Conservation (phyloP, 2,888 invertebrate species). For the Scaptomyza polygonia region DNA sequence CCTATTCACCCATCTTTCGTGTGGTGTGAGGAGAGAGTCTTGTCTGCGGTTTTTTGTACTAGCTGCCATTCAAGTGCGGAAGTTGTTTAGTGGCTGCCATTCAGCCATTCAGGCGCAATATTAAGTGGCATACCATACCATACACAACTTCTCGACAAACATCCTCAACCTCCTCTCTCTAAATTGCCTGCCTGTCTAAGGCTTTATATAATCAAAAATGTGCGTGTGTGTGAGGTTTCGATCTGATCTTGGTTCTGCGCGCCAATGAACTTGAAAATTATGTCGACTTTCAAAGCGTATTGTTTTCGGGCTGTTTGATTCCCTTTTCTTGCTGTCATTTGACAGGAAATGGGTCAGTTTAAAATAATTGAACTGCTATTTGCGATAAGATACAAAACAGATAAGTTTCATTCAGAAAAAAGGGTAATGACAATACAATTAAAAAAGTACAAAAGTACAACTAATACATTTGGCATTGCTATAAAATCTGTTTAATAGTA, state of each 20-base stretch:
- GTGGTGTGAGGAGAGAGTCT: slow-evolving; percentile 13
- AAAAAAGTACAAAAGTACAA: not conserved
- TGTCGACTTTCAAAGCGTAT: slow-evolving; percentile 18
- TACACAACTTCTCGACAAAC: not conserved
- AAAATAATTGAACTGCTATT: slow-evolving; percentile 14
- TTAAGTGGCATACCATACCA: slow-evolving; percentile 53
- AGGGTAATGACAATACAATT: not conserved
- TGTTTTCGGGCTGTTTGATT: slow-evolving; percentile 6
- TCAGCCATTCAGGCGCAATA: slow-evolving; percentile 58
- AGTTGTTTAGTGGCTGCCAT: slow-evolving; percentile 63
- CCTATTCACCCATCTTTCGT: not conserved
- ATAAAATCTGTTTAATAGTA: too few relatives aligned
- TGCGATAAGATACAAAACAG: not conserved
- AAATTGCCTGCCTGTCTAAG: not conserved
- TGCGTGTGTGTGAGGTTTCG: not conserved
- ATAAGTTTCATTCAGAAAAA: not conserved
- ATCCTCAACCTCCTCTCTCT: not conserved
- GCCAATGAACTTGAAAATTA: slow-evolving; percentile 63
- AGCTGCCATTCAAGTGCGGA: slow-evolving; percentile 66
- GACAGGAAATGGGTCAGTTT: slow-evolving; percentile 23
- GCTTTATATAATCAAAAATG: not conserved
- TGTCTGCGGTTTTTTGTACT: slow-evolving; percentile 52
- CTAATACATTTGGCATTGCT: too few relatives aligned
- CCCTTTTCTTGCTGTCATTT: not conserved
- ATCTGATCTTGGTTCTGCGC: slow-evolving; percentile 42